Conservation (phyloP, 2,797 vertebrate species). For the Chaenodraco wilsoni region DNA sequence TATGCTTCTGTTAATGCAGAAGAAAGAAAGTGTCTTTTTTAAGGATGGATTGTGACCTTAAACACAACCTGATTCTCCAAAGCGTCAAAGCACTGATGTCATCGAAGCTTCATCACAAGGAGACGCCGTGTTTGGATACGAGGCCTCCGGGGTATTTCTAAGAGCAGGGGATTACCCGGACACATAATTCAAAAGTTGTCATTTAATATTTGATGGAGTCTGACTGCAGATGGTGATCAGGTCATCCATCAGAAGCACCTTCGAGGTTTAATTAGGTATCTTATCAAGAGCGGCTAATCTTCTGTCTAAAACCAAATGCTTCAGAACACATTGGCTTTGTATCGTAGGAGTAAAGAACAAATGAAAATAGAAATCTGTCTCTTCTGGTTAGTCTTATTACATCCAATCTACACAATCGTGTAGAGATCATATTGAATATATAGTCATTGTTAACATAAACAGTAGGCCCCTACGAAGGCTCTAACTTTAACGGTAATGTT, state of each 20-base stretch:
- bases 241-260: conserved; percentile 21
- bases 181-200: conserved; percentile 17
- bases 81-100: conserved; percentile 26
- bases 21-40: not conserved
- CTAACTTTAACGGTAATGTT: not conserved
- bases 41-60: not conserved
- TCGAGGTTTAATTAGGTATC: conserved; percentile 17
- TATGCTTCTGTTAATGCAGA: not conserved
- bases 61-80: not conserved
- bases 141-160: conserved; percentile 34
- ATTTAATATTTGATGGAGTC: conserved; percentile 49
- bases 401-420: not conserved
- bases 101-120: not conserved
- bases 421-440: not conserved
- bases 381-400: not conserved
- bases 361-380: not conserved
- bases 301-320: not conserved
- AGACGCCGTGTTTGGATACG: not conserved
- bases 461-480: not conserved
- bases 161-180: conserved; percentile 44
- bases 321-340: not conserved
- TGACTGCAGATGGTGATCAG: conserved; percentile 6
- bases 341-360: not conserved
- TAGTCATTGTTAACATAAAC: not conserved
- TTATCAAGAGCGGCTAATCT: not conserved